Percentiles rank a stretch among this genome's conserved stretches.
Conservation (phyloP, 2,113 vertebrate genomes). For the Sakesphorus luctuosus region DNA sequence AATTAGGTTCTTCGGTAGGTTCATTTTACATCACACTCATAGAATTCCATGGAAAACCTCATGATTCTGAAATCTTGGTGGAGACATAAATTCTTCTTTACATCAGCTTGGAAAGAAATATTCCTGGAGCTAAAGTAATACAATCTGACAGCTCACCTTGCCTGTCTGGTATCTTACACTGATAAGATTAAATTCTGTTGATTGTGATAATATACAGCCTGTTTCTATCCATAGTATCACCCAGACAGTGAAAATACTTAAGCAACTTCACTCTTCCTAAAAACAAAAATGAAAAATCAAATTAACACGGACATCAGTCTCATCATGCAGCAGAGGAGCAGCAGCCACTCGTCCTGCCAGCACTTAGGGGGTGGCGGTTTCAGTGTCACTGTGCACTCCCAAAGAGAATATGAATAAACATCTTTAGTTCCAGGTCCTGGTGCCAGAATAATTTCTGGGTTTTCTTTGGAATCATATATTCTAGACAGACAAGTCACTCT, state of each 20-base stretch:
- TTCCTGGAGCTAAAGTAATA: not conserved
- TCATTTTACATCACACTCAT: fast-evolving
- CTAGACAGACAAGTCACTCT: not conserved
- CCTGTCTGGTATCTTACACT: not conserved
- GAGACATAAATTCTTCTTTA: not conserved
- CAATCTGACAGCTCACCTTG: not conserved
- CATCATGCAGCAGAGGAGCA: not conserved
- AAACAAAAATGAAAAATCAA: not conserved
- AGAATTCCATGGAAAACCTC: not conserved
- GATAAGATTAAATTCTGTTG: not conserved
- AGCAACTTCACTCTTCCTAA: not conserved
- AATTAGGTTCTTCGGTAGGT: not conserved
- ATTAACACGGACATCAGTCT: not conserved
- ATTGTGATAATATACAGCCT: not conserved
- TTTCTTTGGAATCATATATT: not conserved
- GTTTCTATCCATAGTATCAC: not conserved
- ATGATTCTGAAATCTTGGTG: not conserved
- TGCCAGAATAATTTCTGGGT: not conserved
- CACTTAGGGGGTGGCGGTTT: not conserved
- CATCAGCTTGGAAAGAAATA: not conserved
- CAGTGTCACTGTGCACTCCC: fast-evolving
- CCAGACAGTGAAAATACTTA: not conserved
- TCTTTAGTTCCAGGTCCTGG: not conserved
- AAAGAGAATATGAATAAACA: not conserved
- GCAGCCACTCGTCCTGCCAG: not conserved